A percentile compares a stretch with the other conserved stretches of the same genome.
These are phyloP conservation scores for Todus mexicanus DNA, from an alignment of 2,797 vertebrate genomes.

Conservation along the genomic window DNA sequence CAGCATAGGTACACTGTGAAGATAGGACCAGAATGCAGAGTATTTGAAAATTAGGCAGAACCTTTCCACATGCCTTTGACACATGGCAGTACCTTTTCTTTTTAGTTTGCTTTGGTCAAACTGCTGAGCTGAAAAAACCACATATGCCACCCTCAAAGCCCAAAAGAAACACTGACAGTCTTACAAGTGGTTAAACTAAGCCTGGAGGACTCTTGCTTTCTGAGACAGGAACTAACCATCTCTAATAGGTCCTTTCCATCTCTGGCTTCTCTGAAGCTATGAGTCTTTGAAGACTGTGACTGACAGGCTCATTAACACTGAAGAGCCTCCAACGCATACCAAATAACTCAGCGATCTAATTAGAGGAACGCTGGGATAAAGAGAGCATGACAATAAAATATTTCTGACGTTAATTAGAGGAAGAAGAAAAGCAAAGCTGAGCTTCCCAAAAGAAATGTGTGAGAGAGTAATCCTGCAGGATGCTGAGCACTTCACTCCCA, in stretches of 20 bases:
- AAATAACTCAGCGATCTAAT: background rate
- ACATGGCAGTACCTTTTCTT: background rate
- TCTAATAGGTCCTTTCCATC: background rate
- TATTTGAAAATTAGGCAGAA: background rate
- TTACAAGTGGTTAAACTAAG: constrained; percentile 7
- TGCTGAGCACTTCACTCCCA: accelerated
- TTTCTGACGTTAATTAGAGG: constrained; percentile 34
- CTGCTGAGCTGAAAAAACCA: background rate
- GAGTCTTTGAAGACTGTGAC: constrained; percentile 33
- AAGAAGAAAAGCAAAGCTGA: background rate
- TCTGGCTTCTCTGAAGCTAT: background rate
- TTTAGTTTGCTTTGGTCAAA: background rate
- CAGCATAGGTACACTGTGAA: background rate
- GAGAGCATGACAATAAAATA: constrained; percentile 24
- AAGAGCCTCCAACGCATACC: background rate
- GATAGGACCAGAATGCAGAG: background rate
- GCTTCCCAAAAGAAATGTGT: background rate
- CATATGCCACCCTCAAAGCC: background rate
- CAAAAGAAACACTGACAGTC: background rate
- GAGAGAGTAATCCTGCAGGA: background rate
- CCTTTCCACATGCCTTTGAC: background rate
- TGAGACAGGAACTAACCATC: background rate
- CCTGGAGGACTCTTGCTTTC: background rate
- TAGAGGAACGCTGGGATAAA: constrained; percentile 1
- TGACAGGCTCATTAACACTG: constrained; percentile 47